Conservation (phyloP, 2,113 vertebrate species). For the Meles meles region DNA sequence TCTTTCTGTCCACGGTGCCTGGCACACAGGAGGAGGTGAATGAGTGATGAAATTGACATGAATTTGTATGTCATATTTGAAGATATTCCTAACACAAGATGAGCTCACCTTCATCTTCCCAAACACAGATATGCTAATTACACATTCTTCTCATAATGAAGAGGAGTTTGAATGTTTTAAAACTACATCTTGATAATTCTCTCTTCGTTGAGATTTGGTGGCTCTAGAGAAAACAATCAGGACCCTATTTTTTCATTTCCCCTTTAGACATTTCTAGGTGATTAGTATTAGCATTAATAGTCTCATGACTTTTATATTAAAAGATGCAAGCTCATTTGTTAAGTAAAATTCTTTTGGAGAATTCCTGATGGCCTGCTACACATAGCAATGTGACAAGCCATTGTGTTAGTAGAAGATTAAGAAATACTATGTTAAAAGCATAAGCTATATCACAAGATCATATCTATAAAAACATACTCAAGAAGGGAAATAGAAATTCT, state of each 20-base stretch:
- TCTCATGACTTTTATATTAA: background rate
- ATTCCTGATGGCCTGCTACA: background rate
- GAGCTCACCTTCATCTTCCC: background rate
- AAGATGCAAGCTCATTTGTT: background rate
- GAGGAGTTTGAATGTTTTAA: background rate
- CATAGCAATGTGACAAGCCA: background rate
- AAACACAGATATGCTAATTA: conserved; percentile 11
- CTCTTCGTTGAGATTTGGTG: background rate
- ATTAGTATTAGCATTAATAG: background rate
- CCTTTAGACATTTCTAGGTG: background rate
- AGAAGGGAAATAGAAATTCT: background rate
- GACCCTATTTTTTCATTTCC: background rate
- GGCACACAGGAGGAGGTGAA: background rate
- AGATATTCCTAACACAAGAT: background rate
- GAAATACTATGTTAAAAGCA: background rate
- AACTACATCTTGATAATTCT: background rate
- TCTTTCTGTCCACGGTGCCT: background rate
- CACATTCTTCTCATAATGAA: background rate
- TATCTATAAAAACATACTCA: background rate
- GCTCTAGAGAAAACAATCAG: background rate
- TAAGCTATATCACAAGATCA: background rate
- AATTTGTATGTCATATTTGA: background rate
- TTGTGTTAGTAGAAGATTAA: background rate
- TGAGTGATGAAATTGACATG: background rate
- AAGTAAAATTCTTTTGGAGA: background rate